Evolutionary conservation across 1,140 invertebrate genomes (phyloP).

Genomic region (Aphaenogaster rudis): DNA sequence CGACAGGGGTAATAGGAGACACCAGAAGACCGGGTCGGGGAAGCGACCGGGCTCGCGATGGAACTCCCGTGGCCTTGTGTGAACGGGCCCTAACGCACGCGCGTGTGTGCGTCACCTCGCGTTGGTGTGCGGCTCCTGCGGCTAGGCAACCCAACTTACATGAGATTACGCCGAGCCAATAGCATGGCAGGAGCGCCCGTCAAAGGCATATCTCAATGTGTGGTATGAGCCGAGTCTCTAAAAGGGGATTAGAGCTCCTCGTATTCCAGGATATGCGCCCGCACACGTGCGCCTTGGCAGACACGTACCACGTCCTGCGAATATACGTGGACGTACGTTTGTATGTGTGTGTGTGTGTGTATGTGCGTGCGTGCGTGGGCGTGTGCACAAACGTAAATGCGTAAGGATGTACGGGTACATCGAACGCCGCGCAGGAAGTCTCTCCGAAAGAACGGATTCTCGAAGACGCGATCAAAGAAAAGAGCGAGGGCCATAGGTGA

Average conservation of each 20-base stretch:
- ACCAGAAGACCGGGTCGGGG: constrained; percentile 7
- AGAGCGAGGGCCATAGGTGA: constrained; percentile 42
- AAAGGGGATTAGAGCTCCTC: constrained; percentile 86
- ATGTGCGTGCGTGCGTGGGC: neutral
- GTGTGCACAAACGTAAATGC: constrained; percentile 16
- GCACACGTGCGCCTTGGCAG: constrained; percentile 16
- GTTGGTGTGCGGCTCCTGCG: constrained; percentile 78
- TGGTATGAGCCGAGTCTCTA: constrained; percentile 83
- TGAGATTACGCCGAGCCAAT: constrained; percentile 85
- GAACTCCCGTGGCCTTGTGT: neutral
- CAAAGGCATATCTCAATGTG: constrained; percentile 85
- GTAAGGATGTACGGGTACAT: constrained; percentile 52
- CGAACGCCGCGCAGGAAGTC: constrained; percentile 63
- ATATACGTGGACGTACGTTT: constrained; percentile 2
- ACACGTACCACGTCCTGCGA: constrained; percentile 23
- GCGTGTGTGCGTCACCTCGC: constrained; percentile 65
- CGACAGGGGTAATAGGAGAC: constrained; percentile 63
- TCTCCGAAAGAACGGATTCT: constrained; percentile 72
- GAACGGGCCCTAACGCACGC: constrained; percentile 60
- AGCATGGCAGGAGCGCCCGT: constrained; percentile 82
- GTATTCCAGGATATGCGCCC: constrained; percentile 79
- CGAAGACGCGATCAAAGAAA: constrained; percentile 79
- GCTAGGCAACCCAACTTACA: constrained; percentile 85
- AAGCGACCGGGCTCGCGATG: constrained; percentile 54
- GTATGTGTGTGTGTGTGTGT: neutral